Evolutionary conservation across 2,888 invertebrate species (phyloP), one percentile per base, ranked within the genome.

Genomic region (Sinopyrophorus schimmeli): DNA sequence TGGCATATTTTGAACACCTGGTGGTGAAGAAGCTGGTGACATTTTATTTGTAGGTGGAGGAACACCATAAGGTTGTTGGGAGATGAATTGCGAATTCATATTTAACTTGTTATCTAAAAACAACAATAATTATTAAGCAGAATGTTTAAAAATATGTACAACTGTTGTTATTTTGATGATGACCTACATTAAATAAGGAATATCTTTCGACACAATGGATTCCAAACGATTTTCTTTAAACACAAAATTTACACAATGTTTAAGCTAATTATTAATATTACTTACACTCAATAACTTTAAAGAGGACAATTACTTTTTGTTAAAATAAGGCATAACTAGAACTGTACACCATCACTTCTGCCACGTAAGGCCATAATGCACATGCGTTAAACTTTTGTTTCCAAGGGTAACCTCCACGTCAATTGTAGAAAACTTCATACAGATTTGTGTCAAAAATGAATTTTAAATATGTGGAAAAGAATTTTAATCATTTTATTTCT

Each of bases 331-430:
- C 58, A 61, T 61, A 41, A 58, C 59, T 49, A 41, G 51, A 54
- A 48, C 47, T 44, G 44, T 59, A 58, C 54, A 58, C 59, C 50
- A 60, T 58, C 59, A 62, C 58, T 57, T 61, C 68, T 80, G 80
- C 80, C 80, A 80, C 80, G 80, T 80, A 80, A 80, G 78, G 78
- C 69, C 66, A 68, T 64, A 74, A 62, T 72, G 74, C 79, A 79
- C 80, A 78, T 74, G 79, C 74, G 74, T 73, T 5, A 4, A 24
- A 9, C 11, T 11, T 17, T 16, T 24, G 11, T 21, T 16, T 26
- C 12, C 15, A 23, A 4, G 67, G 59, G 67, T 68, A 65, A 70
- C 68, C 63, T 74, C 73, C 75, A 75, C 75, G 74, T 75, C 72
- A 73, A 67, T 67, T 59, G 66, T 60, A 61, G 62, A 15, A 27